A percentile compares a stretch with the other conserved stretches of the same genome.
Conservation (phyloP, 2,888 invertebrate species). For the Andrena hattorfiana region DNA sequence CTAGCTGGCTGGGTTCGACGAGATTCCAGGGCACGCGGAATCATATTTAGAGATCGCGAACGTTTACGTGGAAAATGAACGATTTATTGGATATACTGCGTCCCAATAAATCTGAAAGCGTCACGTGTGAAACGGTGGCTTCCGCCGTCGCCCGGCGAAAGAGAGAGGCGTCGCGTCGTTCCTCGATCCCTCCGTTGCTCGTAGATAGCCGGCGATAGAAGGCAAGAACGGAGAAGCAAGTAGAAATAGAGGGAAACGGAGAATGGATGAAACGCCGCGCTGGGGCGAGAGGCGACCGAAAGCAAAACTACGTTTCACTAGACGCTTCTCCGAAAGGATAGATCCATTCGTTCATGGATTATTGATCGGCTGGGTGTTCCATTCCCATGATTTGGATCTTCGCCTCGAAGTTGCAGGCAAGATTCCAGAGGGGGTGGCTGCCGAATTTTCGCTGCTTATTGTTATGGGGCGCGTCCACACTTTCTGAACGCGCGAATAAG, state of each 20-base stretch:
- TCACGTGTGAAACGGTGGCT: conserved; percentile 56
- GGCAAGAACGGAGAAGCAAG: conserved; percentile 5
- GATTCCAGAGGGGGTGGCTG: neutral
- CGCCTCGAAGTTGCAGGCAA: neutral
- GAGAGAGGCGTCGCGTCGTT: conserved; percentile 3
- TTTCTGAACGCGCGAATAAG: neutral
- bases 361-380: conserved; percentile 11
- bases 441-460: conserved; percentile 1
- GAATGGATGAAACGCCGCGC: conserved; percentile 8
- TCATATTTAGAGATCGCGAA: conserved; percentile 58
- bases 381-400: conserved; percentile 17
- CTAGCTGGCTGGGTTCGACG: conserved; percentile 37
- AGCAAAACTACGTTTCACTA: conserved; percentile 19
- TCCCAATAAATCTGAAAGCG: conserved; percentile 54
- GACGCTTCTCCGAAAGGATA: neutral
- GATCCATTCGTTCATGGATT: conserved; percentile 25
- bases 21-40: conserved; percentile 34
- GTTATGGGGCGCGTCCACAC: neutral
- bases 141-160: conserved; percentile 34
- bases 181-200: conserved; percentile 23
- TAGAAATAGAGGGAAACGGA: conserved; percentile 7
- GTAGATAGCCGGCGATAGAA: conserved; percentile 32
- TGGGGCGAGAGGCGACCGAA: neutral
- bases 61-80: conserved; percentile 50
- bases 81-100: conserved; percentile 63